Evolutionary conservation across 2,888 invertebrate species (phyloP), one percentile per base, ranked within the genome.

Genomic region (Choreutis nemorana): DNA sequence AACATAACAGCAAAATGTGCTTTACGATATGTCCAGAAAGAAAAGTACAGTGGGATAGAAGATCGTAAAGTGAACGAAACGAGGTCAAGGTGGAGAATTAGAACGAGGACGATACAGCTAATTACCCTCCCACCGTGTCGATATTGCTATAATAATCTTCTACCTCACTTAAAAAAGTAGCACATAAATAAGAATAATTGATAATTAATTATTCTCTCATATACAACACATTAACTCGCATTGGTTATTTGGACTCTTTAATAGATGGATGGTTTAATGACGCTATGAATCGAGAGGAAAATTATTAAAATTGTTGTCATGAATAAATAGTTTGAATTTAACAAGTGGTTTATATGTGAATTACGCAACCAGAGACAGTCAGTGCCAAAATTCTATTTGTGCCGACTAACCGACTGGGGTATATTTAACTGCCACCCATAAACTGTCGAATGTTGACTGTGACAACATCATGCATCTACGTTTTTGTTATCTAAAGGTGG

Each of bases 331-430:
- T 60, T 55, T 45, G 55, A 63, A 65, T 61, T 57, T 56, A 70
- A 72, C 70, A 68, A 75, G 65, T 60, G 58, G 61, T 71, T 70
- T 66, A 67, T 64, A 68, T 54, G 64, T 68, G 70, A 73, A 73
- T 77, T 75, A 73, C 77, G 75, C 71, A 78, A 77, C 66, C 60
- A 53, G 63, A 63, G 66, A 70, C 64, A 68, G 65, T 55, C 64
- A 71, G 77, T 78, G 77, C 78, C 78, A 78, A 78, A 77, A 70
- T 72, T 77, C 73, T 77, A 78, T 78, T 77, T 73, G 71, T 65
- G 59, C 70, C 71, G 64, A 73, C 75, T 73, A 72, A 75, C 66
- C 64, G 72, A 70, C 66, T 66, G 73, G 60, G 64, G 71, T 77
- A 75, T 75, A 77, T 77, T 77, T 77, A 78, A 78, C 75, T 68